These are phyloP conservation scores for Melanocharis versteri DNA, from an alignment of 2,113 vertebrate genomes.

Conservation along the genomic window DNA sequence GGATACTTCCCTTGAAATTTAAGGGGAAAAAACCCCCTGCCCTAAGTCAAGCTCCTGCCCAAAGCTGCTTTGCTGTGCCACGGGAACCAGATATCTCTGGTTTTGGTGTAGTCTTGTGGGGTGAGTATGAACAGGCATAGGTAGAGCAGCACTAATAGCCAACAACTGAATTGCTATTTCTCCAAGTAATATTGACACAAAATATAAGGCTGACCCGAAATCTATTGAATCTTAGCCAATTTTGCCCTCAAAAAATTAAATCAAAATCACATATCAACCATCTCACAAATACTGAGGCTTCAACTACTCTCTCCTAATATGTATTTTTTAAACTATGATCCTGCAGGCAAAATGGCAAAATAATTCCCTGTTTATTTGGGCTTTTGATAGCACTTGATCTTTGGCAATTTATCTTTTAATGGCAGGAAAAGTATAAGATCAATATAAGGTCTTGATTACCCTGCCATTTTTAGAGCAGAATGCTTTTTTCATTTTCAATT, in stretches of 20 bases:
- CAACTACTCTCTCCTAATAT: not conserved
- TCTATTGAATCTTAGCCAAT: not conserved
- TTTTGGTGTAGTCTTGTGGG: accelerated
- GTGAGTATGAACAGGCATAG: not conserved
- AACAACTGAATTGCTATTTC: not conserved
- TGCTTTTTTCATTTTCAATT: not conserved
- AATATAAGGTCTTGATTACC: not conserved
- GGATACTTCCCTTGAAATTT: not conserved
- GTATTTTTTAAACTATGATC: not conserved
- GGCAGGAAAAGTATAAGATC: not conserved
- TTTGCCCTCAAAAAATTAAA: not conserved
- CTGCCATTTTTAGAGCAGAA: not conserved
- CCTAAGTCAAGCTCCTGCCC: not conserved
- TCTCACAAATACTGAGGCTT: not conserved
- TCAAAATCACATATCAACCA: not conserved
- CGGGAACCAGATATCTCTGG: not conserved
- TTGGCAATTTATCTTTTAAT: not conserved
- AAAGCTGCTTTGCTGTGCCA: not conserved
- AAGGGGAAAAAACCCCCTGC: not conserved
- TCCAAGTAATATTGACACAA: not conserved
- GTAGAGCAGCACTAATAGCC: not conserved
- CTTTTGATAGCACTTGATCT: not conserved
- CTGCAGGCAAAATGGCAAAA: not conserved
- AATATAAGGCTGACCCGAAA: not conserved
- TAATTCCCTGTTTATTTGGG: not conserved